Base-by-base conservation (phyloP, 1,140 invertebrate species). In the Agrilus planipennis region DNA sequence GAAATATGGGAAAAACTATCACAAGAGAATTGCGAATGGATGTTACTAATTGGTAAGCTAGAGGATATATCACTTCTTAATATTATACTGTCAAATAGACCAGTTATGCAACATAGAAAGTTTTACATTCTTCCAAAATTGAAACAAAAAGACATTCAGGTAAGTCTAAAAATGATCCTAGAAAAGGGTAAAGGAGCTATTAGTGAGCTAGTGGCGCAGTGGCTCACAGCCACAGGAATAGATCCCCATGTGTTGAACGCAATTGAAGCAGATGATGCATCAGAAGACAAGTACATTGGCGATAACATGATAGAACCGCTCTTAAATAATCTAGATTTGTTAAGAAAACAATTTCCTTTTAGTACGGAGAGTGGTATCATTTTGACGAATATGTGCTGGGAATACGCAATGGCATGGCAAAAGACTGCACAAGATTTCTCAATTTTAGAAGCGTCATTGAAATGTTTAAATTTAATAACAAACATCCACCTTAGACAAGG, bases 301-400 rank as follows among this genome's bases (percentile, higher is more conserved):
- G 21, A 38, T 61, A 6, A 63, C 53, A 47, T 55, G 56, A 44
- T 58, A 54, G 54, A 67, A 60, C 61, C 38, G 41, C 59, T 75
- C 19, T 71, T 75, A 34, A 70, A 72, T 49, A 69, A 75, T 49
- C 50, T 83, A 4, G 67, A 67, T 9, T 52, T 80, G 15, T 61
- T 87, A 16, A 74, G 76, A 25, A 68, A 71, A 25, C 77, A 84
- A 60, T 92, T 93, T 60, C 89, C 89, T 1, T 78, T 88, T 41
- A 92, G 87, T 63, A 69, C 92, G 22, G 76, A 81, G 17, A 74
- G 79, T 20, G 79, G 81, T 51, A 75, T 82, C 21, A 60, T 94
- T 19, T 62, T 92, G 22, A 75, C 80, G 9, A 89, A 92, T 61
- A 79, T 91, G 68, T 79, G 77, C 49, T 94, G 89, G 90, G 88